Percentiles rank a stretch among this genome's conserved stretches.
Evolutionary conservation across 2,888 invertebrate species (phyloP).

Genomic region (Dryobotodes eremita): DNA sequence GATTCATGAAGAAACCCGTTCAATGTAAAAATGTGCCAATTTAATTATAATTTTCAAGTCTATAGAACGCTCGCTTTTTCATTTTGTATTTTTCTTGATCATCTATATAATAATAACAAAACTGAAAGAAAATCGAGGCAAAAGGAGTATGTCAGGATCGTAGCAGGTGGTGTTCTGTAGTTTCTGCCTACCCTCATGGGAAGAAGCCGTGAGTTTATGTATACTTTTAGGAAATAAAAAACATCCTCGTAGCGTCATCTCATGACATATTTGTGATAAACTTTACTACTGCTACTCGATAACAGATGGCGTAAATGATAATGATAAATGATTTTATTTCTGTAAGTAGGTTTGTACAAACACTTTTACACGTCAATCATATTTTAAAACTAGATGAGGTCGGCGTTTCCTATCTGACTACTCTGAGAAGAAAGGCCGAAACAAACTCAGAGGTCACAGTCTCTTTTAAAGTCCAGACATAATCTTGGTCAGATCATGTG

Average conservation of each 20-base stretch:
- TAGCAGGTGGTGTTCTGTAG: not conserved
- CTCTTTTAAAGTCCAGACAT: too few relatives aligned
- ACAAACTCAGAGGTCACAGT: too few relatives aligned
- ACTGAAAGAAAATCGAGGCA: not conserved
- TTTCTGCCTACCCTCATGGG: not conserved
- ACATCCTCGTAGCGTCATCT: slow-evolving; percentile 23
- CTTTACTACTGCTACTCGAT: slow-evolving; percentile 23
- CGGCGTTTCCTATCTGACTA: too few relatives aligned
- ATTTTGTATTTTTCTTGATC: not conserved
- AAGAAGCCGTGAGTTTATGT: not conserved
- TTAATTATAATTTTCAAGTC: not conserved
- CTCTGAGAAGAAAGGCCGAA: too few relatives aligned
- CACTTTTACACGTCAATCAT: too few relatives aligned
- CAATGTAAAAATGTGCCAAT: not conserved
- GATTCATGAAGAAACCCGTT: not conserved
- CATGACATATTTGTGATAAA: not conserved
- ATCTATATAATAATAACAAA: not conserved
- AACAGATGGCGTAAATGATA: slow-evolving; percentile 32
- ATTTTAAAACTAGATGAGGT: too few relatives aligned
- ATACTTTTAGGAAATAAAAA: not conserved
- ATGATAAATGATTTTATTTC: too few relatives aligned
- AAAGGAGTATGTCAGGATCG: not conserved
- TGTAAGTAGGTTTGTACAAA: too few relatives aligned
- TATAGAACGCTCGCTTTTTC: not conserved
- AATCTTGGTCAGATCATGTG: too few relatives aligned